Evolutionary conservation across 2,113 vertebrate genomes (phyloP).

Genomic region (Dascyllus trimaculatus): DNA sequence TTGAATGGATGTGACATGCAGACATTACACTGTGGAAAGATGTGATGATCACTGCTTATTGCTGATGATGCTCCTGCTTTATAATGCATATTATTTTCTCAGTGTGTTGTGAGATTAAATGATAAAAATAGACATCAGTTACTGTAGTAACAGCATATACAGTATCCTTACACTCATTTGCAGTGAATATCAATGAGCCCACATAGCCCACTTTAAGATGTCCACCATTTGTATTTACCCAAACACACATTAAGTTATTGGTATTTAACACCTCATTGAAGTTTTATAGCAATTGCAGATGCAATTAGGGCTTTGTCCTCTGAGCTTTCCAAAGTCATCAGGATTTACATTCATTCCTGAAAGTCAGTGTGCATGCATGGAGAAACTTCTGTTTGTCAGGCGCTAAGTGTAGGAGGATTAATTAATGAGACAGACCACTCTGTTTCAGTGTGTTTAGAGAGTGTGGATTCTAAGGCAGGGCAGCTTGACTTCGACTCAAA

Average conservation of each 20-base stretch:
- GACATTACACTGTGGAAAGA: slow-evolving; percentile 4
- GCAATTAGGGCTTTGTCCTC: slow-evolving; percentile 73
- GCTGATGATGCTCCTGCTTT: not conserved
- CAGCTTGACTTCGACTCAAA: slow-evolving; percentile 59
- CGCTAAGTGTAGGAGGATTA: slow-evolving; percentile 75
- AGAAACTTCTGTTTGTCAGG: slow-evolving; percentile 72
- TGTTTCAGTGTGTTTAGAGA: slow-evolving; percentile 60
- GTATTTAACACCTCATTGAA: slow-evolving; percentile 63
- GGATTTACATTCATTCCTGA: slow-evolving; percentile 75
- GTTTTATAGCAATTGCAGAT: slow-evolving; percentile 55
- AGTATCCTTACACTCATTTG: slow-evolving; percentile 2
- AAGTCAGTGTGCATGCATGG: slow-evolving; percentile 66
- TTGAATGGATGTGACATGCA: slow-evolving; percentile 7
- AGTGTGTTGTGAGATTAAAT: slow-evolving; percentile 2
- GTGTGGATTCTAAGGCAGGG: slow-evolving; percentile 49
- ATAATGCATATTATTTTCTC: slow-evolving; percentile 2
- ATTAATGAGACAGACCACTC: slow-evolving; percentile 73
- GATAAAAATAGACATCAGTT: slow-evolving; percentile 1
- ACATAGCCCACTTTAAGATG: slow-evolving; percentile 8
- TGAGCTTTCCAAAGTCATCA: slow-evolving; percentile 76
- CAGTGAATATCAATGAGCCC: slow-evolving; percentile 21
- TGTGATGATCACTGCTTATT: slow-evolving; percentile 24
- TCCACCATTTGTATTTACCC: slow-evolving; percentile 48
- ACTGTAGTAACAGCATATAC: not conserved
- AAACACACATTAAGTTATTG: slow-evolving; percentile 39